phyloP scores from a whole-genome alignment of 92 coral and sea anemone genomes.

The Zoanthus sansibaricus region DNA sequence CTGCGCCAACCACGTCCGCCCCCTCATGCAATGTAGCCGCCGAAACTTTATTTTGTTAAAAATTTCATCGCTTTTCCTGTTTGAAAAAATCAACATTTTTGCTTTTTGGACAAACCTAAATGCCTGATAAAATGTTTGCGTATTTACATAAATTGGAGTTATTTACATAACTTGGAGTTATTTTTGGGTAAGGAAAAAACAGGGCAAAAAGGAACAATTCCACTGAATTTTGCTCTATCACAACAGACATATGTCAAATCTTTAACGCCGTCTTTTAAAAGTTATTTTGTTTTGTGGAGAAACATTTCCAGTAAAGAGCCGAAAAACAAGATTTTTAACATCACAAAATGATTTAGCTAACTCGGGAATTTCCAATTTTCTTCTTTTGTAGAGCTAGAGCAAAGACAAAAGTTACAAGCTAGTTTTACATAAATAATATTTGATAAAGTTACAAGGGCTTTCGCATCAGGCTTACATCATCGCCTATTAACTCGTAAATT shows the following conservation, averaged over 20 bases:
- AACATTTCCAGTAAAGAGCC: neutral
- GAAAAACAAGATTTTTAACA: neutral
- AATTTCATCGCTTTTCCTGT: neutral
- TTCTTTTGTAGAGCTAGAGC: neutral
- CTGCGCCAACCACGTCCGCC: too few relatives aligned
- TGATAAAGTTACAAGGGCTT: neutral
- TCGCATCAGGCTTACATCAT: neutral
- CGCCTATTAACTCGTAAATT: slow-evolving; percentile 2
- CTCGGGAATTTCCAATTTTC: neutral
- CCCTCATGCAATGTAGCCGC: neutral
- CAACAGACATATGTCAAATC: too few relatives aligned
- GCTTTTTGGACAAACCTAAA: neutral
- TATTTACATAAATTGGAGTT: neutral
- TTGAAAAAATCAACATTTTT: neutral
- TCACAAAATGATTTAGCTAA: neutral
- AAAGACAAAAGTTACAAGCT: neutral
- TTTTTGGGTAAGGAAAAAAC: neutral
- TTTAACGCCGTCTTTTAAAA: neutral
- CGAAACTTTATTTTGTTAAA: neutral
- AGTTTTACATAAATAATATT: neutral
- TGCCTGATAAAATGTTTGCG: neutral
- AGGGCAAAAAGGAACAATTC: neutral
- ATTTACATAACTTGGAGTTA: neutral
- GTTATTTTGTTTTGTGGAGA: neutral
- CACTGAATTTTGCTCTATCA: neutral